Evolutionary conservation across 2,797 vertebrate genomes (phyloP).

Genomic region (Sphenopsis melanotis): DNA sequence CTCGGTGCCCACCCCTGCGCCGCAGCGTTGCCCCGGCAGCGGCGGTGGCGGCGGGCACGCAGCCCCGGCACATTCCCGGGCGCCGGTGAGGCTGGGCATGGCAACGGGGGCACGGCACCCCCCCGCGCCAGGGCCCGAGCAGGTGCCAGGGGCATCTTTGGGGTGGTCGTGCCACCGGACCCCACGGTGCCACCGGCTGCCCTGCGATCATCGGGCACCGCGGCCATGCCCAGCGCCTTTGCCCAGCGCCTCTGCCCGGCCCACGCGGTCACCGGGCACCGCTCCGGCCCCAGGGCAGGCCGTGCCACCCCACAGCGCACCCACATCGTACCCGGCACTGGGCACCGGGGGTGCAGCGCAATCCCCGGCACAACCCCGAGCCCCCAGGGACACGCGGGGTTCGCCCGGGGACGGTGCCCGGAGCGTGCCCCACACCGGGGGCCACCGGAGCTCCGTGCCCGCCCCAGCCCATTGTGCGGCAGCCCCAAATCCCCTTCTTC

Average conservation of each 20-base stretch:
- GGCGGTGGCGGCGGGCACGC: neutral
- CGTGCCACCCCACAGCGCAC: neutral
- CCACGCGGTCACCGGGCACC: neutral
- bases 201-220: accelerated
- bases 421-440: neutral
- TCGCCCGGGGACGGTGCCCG: neutral
- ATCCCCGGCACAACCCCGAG: neutral
- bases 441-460: neutral
- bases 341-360: neutral
- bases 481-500: neutral
- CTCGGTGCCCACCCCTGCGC: neutral
- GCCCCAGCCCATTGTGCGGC: neutral
- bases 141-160: neutral
- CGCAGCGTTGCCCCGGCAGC: slow-evolving; percentile 28
- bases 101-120: neutral
- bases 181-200: accelerated
- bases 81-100: neutral
- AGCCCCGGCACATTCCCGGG: neutral
- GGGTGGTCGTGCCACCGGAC: neutral
- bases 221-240: neutral
- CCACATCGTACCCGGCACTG: accelerated
- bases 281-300: neutral
- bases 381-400: accelerated
- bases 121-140: neutral
- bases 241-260: neutral